Base-by-base conservation (phyloP, 2,113 vertebrate species). In the Onychostoma macrolepis region DNA sequence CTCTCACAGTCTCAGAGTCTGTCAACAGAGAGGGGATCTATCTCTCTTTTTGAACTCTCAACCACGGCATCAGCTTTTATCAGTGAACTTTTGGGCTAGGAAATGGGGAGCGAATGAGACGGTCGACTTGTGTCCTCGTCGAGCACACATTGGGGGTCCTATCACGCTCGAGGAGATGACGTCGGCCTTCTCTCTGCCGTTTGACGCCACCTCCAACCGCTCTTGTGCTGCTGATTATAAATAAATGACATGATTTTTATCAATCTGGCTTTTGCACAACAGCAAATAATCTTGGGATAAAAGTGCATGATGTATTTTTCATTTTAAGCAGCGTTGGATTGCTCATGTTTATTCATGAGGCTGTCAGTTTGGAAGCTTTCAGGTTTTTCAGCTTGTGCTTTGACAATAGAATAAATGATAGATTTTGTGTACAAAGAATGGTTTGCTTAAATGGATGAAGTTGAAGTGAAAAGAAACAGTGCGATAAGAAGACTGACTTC, bases 11-110 rank as follows among this genome's bases (percentile, higher is more conserved):
- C 91, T 92, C 91, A 91, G 88, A 92, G 91, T 91, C 91, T 92
- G 94, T 94, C 94, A 94, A 91, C 90, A 92, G 91, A 93, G 95
- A 88, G 78, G 85, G 93, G 92, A 91, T 91, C 91, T 93, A 86
- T 93, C 94, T 94, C 86, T 90, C 80, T 88, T 87, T 92, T 93
- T 95, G 91, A 94, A 93, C 91, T 74, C 89, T 86, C 85, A 80
- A 91, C 8, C 84, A 92, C 91, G 88, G 92, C 91, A 90, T 94
- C 91, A 90, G 90, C 91, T 89, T 91, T 93, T 87, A 95, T 94
- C 93, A 89, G 91, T 87, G 89, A 92, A 93, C 92, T 94, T 93
- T 89, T 91, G 85, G 88, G 90, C 83, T 80, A 79, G 88, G 87
- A 90, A 93, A 93, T 90, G 86, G 84, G 80, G 89, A 86, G 85